Conservation (phyloP, 2,113 vertebrate species). For the Centropristis striata region DNA sequence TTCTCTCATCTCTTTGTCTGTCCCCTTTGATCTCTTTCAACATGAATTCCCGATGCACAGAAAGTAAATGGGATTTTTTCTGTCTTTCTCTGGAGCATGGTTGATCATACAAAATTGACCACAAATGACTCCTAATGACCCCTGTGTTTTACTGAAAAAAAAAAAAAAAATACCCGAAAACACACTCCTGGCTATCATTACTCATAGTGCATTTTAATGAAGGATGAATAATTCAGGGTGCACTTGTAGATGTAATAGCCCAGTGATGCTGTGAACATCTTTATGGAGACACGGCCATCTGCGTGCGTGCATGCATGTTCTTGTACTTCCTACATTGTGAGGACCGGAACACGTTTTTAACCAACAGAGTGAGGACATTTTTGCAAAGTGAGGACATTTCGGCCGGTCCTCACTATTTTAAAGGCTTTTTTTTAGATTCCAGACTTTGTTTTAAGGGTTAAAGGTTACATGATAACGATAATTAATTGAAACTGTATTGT, state of each 20-base stretch:
- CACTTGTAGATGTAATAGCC: constrained; percentile 58
- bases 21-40: constrained; percentile 81
- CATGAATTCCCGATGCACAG: constrained; percentile 71
- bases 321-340: too few relatives aligned
- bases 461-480: too few relatives aligned
- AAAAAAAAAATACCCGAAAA: constrained; percentile 48
- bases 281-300: constrained; percentile 38
- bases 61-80: constrained; percentile 76
- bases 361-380: too few relatives aligned
- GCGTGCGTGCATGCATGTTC: not conserved
- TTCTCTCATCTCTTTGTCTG: constrained; percentile 82
- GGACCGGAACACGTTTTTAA: too few relatives aligned
- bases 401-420: too few relatives aligned
- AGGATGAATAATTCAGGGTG: constrained; percentile 76
- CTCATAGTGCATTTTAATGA: constrained; percentile 76
- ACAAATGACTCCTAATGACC: constrained; percentile 81
- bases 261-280: constrained; percentile 47
- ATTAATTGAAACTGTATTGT: too few relatives aligned
- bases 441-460: too few relatives aligned
- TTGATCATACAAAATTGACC: constrained; percentile 81
- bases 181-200: constrained; percentile 72
- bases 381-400: too few relatives aligned
- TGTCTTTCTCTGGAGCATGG: constrained; percentile 66
- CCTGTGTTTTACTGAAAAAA: constrained; percentile 68
- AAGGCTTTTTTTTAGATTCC: too few relatives aligned